Base-by-base conservation (phyloP, 2,888 invertebrate species). In the Chrysolina oricalcia region DNA sequence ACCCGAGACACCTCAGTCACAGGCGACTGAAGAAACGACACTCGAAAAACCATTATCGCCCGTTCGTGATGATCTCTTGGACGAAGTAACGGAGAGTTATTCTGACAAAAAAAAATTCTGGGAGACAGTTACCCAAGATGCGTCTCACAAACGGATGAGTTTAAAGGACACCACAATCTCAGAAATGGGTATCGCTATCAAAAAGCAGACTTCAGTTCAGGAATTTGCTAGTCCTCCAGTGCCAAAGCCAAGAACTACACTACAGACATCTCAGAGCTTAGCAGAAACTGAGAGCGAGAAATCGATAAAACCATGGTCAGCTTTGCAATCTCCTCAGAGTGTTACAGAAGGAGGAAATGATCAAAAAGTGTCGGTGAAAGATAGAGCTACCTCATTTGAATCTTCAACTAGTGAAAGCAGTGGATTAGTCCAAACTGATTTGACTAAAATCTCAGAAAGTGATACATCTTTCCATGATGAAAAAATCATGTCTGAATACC, bases 61-160 rank as follows among this genome's bases (percentile, higher is more conserved):
- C 11, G 86, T 86, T 64, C 81, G 85, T 64, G 87, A 87, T 72
- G 87, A 88, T 74, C 78, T 85, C 40, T 77, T 87, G 48, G 86
- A 86, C 70, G 85, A 85, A 35, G 85, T 86, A 72, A 82, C 86
- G 46, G 88, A 87, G 81, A 88, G 88, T 73, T 90, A 90, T 80
- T 88, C 88, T 17, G 89, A 89, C 71, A 89, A 89, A 78, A 90
- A 90, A 81, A 89, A 89, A 79, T 91, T 91, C 82, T 91, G 91
- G 91, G 91, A 91, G 86, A 87, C 83, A 81, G 87, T 89, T 70
- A 77, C 85, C 67, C 85, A 85, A 77, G 87, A 88, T 65, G 79
- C 81, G 43, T 81, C 78, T 41, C 82, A 86, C 56, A 88, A 87
- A 81, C 83, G 87, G 46, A 84, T 85, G 84, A 88, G 86, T 75